A percentile compares a stretch with the other conserved stretches of the same genome.
phyloP scores from a whole-genome alignment of 2,797 vertebrate genomes.

The Danio aesculapii region DNA sequence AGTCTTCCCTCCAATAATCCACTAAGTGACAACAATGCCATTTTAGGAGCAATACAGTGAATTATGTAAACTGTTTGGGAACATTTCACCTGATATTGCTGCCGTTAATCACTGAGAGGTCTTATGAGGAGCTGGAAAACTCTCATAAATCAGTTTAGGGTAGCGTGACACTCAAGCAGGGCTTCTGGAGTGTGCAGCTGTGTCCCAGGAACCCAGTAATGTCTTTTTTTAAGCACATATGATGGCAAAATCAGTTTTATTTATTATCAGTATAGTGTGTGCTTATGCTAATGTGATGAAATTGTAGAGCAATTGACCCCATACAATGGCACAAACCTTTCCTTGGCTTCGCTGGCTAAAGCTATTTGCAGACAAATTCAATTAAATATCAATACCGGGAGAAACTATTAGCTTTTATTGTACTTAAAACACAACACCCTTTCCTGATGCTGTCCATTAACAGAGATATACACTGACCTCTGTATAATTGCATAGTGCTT shows the following conservation, averaged over 20 bases:
- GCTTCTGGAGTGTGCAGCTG: slow-evolving; percentile 50
- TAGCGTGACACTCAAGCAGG: slow-evolving; percentile 36
- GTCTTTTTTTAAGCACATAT: slow-evolving; percentile 49
- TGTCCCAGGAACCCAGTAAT: slow-evolving; percentile 55
- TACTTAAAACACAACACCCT: slow-evolving; percentile 16
- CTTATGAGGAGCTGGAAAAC: slow-evolving; percentile 70
- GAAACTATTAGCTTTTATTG: slow-evolving; percentile 35
- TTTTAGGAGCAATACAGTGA: slow-evolving; percentile 72
- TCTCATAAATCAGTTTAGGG: slow-evolving; percentile 73
- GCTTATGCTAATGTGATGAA: slow-evolving; percentile 56
- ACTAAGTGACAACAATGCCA: slow-evolving; percentile 72
- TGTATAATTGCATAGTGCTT: neutral
- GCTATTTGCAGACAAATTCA: slow-evolving; percentile 36
- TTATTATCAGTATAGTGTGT: slow-evolving; percentile 47
- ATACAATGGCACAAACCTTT: slow-evolving; percentile 24
- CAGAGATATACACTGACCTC: slow-evolving; percentile 33
- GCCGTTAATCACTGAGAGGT: slow-evolving; percentile 76
- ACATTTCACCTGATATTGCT: slow-evolving; percentile 76
- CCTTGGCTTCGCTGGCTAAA: slow-evolving; percentile 1
- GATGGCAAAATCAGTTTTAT: slow-evolving; percentile 55
- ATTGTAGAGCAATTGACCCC: slow-evolving; percentile 32
- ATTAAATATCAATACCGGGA: slow-evolving; percentile 27
- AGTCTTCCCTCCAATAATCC: slow-evolving; percentile 73
- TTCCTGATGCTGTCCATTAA: slow-evolving; percentile 4
- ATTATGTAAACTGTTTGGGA: slow-evolving; percentile 77